Base-by-base conservation (phyloP, 2,113 vertebrate genomes). In the Trogon melanurus region DNA sequence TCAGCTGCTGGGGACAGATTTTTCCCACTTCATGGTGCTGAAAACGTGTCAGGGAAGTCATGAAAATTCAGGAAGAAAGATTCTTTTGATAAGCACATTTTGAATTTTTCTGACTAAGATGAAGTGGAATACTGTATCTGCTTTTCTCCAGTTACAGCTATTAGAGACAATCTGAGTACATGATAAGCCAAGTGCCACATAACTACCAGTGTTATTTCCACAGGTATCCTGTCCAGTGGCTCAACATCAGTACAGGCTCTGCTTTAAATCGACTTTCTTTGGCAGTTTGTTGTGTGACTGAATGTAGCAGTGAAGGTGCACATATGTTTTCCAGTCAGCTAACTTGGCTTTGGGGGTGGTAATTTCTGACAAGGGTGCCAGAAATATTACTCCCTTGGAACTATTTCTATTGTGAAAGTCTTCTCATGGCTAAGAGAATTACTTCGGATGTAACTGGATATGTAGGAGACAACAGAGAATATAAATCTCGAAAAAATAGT, bases 171-270 rank as follows among this genome's bases (percentile, higher is more conserved):
- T 29, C 22, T 51, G 34, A 18, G 26, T 44, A 12, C 2, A 2
- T 16, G 29, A 32, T 44, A 9, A 60, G n/a, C 26, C 34, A 32
- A 66, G 47, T 10, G 8, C 6, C 0, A 1, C 0, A 0, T 27
- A 5, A 30, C n/a, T 27, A 41, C 13, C 22, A 8, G 2, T 18
- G 53, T n/a, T 25, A 6, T 75, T 90, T 60, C 26, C 14, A 2
- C 0, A 0, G 15, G 2, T 88, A 9, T 62, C 18, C 30, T 56
- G 13, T 54, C 38, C 2, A 1, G 21, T 56, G 16, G 41, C 36
- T 76, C 66, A 74, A 5, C 26, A 12, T 71, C n/a, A 7, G 18
- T 29, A 16, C 25, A 20, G 41, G 13, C 36, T 79, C 23, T 13
- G 9, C 54, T 88, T 64, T 83, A 57, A 25, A 6, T n/a, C 2